phyloP scores from a whole-genome alignment of 2,888 invertebrate genomes.

The Campoplex capitator region DNA sequence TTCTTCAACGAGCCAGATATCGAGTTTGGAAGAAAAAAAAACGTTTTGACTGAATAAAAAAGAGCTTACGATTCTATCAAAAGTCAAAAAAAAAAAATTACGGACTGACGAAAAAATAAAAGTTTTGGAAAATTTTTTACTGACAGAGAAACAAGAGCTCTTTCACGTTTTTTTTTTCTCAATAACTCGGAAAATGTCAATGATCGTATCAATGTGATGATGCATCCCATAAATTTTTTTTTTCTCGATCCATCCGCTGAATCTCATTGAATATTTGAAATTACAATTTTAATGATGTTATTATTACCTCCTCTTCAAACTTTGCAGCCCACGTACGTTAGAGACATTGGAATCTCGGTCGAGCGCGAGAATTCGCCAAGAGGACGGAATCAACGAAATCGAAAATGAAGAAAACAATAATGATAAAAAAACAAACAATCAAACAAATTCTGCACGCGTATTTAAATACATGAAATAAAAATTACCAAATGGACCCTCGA shows the following conservation, averaged over 20 bases:
- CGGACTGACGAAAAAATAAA: neutral
- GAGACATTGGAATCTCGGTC: slow-evolving; percentile 73
- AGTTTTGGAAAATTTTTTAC: neutral
- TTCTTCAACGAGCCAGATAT: slow-evolving; percentile 1
- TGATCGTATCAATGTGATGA: neutral
- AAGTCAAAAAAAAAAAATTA: neutral
- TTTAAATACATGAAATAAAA: slow-evolving; percentile 73
- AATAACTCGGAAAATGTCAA: neutral
- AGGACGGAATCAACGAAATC: slow-evolving; percentile 59
- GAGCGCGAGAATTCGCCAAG: slow-evolving; percentile 56
- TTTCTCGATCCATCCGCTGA: slow-evolving; percentile 2
- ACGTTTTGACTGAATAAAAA: neutral
- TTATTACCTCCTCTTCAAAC: slow-evolving; percentile 62
- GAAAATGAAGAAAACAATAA: slow-evolving; percentile 35
- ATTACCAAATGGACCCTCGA: slow-evolving; percentile 56
- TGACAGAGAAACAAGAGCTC: neutral
- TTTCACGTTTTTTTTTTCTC: neutral
- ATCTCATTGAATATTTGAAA: neutral
- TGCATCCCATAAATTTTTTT: neutral
- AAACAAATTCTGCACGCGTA: slow-evolving; percentile 68
- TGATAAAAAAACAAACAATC: slow-evolving; percentile 65
- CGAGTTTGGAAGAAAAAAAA: slow-evolving; percentile 3
- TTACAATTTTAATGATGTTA: neutral
- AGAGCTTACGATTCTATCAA: neutral
- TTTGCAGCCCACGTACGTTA: slow-evolving; percentile 83